Evolutionary conservation across 2,113 vertebrate genomes (phyloP).

Genomic region (Genyomyrus donnyi): DNA sequence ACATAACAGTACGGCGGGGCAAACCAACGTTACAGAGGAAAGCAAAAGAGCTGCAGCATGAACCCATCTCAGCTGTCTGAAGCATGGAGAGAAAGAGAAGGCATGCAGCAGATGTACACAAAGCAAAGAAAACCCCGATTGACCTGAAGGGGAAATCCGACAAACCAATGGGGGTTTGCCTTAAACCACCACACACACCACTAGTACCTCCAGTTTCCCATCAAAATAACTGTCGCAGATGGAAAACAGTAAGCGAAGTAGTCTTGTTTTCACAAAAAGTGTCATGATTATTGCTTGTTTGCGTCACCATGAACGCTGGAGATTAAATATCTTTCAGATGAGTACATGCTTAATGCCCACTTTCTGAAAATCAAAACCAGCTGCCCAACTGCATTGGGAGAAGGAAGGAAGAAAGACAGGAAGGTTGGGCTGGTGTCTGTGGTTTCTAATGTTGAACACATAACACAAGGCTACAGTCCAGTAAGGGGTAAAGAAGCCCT

Average conservation of each 20-base stretch:
- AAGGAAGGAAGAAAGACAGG: slow-evolving; percentile 12
- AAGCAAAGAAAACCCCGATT: neutral
- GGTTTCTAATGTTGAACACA: neutral
- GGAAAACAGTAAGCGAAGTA: neutral
- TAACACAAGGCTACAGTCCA: neutral
- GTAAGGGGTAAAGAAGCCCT: neutral
- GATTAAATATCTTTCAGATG: slow-evolving; percentile 15
- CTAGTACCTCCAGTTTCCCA: neutral
- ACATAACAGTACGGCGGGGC: neutral
- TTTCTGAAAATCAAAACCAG: slow-evolving; percentile 11
- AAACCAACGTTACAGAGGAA: neutral
- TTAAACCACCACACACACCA: neutral
- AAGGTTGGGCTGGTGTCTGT: neutral
- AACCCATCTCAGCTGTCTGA: neutral
- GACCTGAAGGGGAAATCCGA: neutral
- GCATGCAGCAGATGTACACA: neutral
- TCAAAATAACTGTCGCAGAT: neutral
- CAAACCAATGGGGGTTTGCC: neutral
- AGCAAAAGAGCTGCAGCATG: neutral
- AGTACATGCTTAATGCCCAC: neutral
- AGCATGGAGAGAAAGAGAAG: neutral
- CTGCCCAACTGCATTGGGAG: slow-evolving; percentile 11
- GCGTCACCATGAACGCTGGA: neutral
- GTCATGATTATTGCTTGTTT: neutral
- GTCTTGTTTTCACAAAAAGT: neutral